Conservation (phyloP, 2,888 invertebrate species). For the Myopa testacea region DNA sequence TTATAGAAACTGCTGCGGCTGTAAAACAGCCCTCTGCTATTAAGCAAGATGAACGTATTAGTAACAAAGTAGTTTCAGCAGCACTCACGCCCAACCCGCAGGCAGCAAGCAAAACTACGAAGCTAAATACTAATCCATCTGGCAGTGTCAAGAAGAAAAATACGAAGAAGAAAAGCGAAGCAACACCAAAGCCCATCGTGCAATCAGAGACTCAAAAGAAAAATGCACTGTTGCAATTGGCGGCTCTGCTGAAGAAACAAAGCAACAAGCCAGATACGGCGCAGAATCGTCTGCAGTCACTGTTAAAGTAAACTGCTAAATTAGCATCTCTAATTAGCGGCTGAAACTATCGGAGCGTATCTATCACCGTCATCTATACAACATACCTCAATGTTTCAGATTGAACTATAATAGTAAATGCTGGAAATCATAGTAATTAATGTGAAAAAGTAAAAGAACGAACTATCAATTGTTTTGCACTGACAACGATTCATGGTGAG, state of each 20-base stretch:
- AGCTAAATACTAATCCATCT: background rate
- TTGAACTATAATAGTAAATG: no score
- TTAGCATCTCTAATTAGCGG: background rate
- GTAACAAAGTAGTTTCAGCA: background rate
- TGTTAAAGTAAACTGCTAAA: slow-evolving; percentile 52
- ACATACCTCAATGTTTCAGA: no score
- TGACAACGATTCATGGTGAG: no score
- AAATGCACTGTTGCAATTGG: slow-evolving; percentile 61
- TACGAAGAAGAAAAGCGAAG: slow-evolving; percentile 36
- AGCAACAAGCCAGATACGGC: slow-evolving; percentile 50
- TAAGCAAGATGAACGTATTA: background rate
- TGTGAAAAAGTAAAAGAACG: no score
- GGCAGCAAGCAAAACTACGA: background rate
- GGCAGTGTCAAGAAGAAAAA: slow-evolving; percentile 32
- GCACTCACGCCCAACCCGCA: slow-evolving; percentile 42
- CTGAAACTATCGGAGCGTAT: no score
- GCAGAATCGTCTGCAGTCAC: slow-evolving; percentile 56
- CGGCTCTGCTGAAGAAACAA: slow-evolving; percentile 58
- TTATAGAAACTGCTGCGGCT: background rate
- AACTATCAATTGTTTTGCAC: no score
- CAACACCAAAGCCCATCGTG: slow-evolving; percentile 42
- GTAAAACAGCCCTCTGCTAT: background rate
- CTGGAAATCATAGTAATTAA: no score
- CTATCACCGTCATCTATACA: no score
- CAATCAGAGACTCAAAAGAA: slow-evolving; percentile 65